These are phyloP conservation scores for Leucosticte australis DNA, from an alignment of 2,113 vertebrate species.

Conservation along the genomic window DNA sequence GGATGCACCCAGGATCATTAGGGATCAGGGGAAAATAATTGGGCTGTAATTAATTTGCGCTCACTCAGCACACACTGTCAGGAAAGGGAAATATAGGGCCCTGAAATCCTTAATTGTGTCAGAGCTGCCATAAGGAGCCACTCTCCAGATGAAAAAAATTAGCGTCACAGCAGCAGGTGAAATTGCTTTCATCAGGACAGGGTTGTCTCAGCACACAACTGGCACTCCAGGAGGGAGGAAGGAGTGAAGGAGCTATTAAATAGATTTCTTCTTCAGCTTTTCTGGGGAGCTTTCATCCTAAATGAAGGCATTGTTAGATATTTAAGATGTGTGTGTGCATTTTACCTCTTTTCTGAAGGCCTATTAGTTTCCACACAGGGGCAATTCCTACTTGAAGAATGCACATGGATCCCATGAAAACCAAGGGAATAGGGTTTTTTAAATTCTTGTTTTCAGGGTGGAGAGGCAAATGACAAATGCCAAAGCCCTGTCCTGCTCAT, in stretches of 20 bases:
- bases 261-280: slow-evolving; percentile 5
- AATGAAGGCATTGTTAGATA: not conserved
- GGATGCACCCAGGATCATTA: not conserved
- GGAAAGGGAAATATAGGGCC: not conserved
- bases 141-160: slow-evolving; percentile 6
- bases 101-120: slow-evolving; percentile 25
- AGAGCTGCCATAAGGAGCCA: not conserved
- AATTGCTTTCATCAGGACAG: not conserved
- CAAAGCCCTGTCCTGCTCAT: not conserved
- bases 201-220: not conserved
- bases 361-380: not conserved
- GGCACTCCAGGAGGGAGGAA: not conserved
- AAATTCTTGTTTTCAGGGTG: not conserved
- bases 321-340: not conserved
- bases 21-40: not conserved
- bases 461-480: not conserved
- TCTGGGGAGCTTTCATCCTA: not conserved
- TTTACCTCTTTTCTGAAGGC: not conserved
- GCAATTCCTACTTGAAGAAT: not conserved
- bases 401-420: not conserved
- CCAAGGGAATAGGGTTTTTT: not conserved
- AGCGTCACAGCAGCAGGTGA: not conserved
- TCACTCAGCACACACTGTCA: not conserved
- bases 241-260: not conserved
- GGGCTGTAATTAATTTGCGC: not conserved